phyloP scores from a whole-genome alignment of 2,888 invertebrate genomes.

The Actias luna region DNA sequence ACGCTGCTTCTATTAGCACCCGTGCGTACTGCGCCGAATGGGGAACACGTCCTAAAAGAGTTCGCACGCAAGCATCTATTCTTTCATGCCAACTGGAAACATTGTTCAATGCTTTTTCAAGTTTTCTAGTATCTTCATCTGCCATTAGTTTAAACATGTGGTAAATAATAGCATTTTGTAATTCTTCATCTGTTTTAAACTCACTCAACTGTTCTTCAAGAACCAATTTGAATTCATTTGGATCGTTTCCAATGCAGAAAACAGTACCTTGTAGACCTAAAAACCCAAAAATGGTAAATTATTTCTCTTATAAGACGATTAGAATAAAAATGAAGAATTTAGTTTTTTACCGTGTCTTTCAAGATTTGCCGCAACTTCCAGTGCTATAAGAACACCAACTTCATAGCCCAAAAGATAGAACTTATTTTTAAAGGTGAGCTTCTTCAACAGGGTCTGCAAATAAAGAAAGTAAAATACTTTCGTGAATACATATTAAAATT shows the following conservation, averaged over 20 bases:
- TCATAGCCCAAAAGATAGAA: slow-evolving; percentile 55
- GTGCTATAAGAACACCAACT: slow-evolving; percentile 41
- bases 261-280: slow-evolving; percentile 46
- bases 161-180: slow-evolving; percentile 36
- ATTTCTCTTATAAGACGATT: not conserved
- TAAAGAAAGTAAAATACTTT: not conserved
- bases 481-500: not conserved
- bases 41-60: slow-evolving; percentile 36
- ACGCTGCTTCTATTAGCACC: slow-evolving; percentile 41
- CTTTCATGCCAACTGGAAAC: slow-evolving; percentile 29
- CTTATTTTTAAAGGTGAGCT: slow-evolving; percentile 29
- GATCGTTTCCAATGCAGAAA: slow-evolving; percentile 45
- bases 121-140: slow-evolving; percentile 12
- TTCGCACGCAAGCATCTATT: slow-evolving; percentile 32
- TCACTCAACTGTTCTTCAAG: slow-evolving; percentile 32
- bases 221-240: slow-evolving; percentile 33
- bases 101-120: slow-evolving; percentile 20
- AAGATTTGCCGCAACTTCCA: slow-evolving; percentile 50
- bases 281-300: slow-evolving; percentile 11
- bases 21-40: slow-evolving; percentile 49
- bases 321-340: not conserved
- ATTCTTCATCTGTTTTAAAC: slow-evolving; percentile 29
- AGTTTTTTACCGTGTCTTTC: slow-evolving; percentile 45
- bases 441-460: slow-evolving; percentile 41
- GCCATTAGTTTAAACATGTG: slow-evolving; percentile 37